A percentile compares a stretch with the other conserved stretches of the same genome.
Evolutionary conservation across 2,888 invertebrate species (phyloP).

Genomic region (Labia minor): DNA sequence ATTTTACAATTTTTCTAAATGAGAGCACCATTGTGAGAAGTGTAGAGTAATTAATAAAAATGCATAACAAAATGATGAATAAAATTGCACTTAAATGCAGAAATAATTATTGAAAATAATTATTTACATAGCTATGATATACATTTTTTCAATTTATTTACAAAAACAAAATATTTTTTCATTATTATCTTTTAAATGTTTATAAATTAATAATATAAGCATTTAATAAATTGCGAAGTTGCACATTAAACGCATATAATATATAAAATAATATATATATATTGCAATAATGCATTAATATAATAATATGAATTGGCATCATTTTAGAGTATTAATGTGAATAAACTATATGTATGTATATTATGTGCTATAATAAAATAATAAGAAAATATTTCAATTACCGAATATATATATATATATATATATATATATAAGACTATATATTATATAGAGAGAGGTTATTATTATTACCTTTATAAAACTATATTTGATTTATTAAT

Average conservation of each 20-base stretch:
- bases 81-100: background rate
- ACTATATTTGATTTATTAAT: background rate
- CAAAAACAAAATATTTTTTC: background rate
- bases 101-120: background rate
- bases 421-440: background rate
- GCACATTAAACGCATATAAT: background rate
- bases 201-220: slow-evolving; percentile 3
- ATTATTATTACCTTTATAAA: background rate
- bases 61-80: background rate
- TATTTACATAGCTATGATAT: background rate
- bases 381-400: slow-evolving; percentile 2
- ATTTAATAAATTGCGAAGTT: background rate
- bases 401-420: background rate
- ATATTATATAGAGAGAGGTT: background rate
- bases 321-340: background rate
- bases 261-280: background rate
- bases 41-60: background rate
- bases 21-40: slow-evolving; percentile 13
- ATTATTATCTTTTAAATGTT: background rate
- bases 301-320: background rate
- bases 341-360: background rate
- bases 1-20: background rate
- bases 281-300: background rate
- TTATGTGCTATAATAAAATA: background rate
- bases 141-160: background rate